Evolutionary conservation across 2,888 invertebrate species (phyloP), one percentile per base, ranked within the genome.

Genomic region (Calliphora vomitoria): DNA sequence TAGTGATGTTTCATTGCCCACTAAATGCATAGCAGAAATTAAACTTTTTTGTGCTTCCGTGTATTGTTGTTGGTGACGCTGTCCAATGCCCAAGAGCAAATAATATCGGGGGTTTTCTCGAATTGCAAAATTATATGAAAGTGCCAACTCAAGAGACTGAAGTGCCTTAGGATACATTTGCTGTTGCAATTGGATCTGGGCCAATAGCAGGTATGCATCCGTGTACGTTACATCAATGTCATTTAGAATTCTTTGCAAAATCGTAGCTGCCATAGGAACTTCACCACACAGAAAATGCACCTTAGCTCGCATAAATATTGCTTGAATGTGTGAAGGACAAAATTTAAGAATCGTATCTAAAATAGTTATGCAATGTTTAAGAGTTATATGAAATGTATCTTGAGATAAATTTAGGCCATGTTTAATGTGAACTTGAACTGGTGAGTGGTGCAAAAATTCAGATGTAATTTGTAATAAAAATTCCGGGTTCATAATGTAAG

Each of bases 91-190:
- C 89, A 96, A 95, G 0, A 98, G 95, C 87, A 98, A 95, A 94
- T 98, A 98, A 92, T 98, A 99, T 92, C 98, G 94, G 0, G 98
- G 97, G 93, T 97, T 97, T 86, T 99, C 98, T 89, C 98, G 95
- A 0, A 99, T 96, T 94, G 97, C 96, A 92, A 99, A 99, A 93
- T 99, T 98, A 91, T 97, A 97, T 91, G 98, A 98, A 15, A 99
- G 94, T 82, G 98, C 98, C 89, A 97, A 95, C 94, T 99, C 99
- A 66, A 99, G 94, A 80, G 96, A 96, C 92, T 98, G 98, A 13
- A 97, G 95, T 0, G 99, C 99, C 91, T 96, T 95, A 20, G 96
- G 95, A 90, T 95, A 97, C 66, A 95, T 94, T 55, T 95, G 95
- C 91, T 96, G 95, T 83, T 96, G 95, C 8, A 98, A 95, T 89